Evolutionary conservation across 2,113 vertebrate genomes (phyloP), one percentile per base, ranked within the genome.

Genomic region (Rhizomys pruinosus): DNA sequence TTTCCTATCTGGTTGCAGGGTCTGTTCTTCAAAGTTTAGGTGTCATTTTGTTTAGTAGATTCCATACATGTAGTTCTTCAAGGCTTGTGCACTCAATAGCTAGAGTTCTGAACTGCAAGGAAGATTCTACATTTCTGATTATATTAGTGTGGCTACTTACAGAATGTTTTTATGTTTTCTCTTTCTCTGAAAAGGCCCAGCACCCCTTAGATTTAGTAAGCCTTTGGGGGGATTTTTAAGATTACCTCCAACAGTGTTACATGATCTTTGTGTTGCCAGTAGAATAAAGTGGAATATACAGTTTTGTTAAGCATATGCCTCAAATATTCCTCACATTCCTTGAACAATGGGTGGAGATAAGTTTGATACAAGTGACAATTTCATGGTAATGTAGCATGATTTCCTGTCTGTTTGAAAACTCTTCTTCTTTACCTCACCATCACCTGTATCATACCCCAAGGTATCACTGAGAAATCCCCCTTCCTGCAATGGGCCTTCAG

Each of bases 41-140:
- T 88, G 82, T 73, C 63, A 79, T 64, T 76, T 84, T 55, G 42
- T 71, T 91, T 69, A 93, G 9, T 39, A 34, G 52, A 74, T 39
- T 79, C 63, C 23, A 52, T 69, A 78, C 69, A 93, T 95, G 69
- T 34, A 78, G 78, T 66, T 85, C 34, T 91, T 89, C 27, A 68
- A 4, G 15, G 29, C 52, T 72, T 80, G 9, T 32, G 86, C 27
- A 42, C 25, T 89, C 55, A 76, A 61, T 1, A 82, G 10, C 27
- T 80, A 81, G 69, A 87, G 29, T n/a, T 82, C 3, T 59, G n/a
- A 42, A n/a, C 32, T 84, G 73, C 9, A 55, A 37, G n/a, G 57
- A 80, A 89, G 92, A 89, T 57, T 63, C 17, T 47, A 20, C 66
- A 29, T 93, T 95, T 94, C 90, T 85, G 34, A 94, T 90, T 91